Percentiles rank a stretch among this genome's conserved stretches.
phyloP scores from a whole-genome alignment of 30 jellyfish, hydroid and myxozoan species.

The Morbakka virulenta region DNA sequence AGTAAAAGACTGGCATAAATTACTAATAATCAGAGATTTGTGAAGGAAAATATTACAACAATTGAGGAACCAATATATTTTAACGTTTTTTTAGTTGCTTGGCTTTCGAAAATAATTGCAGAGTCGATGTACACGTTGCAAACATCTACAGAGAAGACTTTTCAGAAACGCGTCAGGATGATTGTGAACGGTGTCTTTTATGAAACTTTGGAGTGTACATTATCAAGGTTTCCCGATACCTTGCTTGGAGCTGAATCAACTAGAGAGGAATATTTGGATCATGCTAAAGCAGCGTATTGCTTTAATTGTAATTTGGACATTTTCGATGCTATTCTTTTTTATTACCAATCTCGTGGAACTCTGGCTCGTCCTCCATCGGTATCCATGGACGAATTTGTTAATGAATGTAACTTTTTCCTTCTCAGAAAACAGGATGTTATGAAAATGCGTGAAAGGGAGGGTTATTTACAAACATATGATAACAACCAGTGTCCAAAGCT shows the following conservation, averaged over 20 bases:
- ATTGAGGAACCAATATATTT: too few species aligned
- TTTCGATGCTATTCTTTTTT: slow-evolving; percentile 85
- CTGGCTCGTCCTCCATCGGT: slow-evolving; percentile 76
- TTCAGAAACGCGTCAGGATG: too few species aligned
- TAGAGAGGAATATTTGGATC: slow-evolving; percentile 13
- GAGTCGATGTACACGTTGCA: too few species aligned
- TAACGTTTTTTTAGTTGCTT: too few species aligned
- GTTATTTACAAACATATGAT: too few species aligned
- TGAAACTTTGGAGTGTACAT: slow-evolving; percentile 79
- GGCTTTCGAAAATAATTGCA: too few species aligned
- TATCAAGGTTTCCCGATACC: slow-evolving; percentile 83
- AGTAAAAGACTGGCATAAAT: too few species aligned
- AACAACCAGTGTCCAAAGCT: too few species aligned
- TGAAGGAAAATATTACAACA: too few species aligned
- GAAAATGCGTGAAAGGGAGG: slow-evolving; percentile 67
- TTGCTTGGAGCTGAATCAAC: slow-evolving; percentile 56
- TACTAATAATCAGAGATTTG: too few species aligned
- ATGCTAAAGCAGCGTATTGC: background rate
- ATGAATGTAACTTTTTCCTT: slow-evolving; percentile 68
- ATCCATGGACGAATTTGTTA: slow-evolving; percentile 64
- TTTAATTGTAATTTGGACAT: slow-evolving; percentile 57
- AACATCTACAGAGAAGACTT: too few species aligned
- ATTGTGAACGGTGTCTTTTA: slow-evolving; percentile 67
- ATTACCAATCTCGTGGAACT: slow-evolving; percentile 86
- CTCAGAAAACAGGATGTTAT: slow-evolving; percentile 46